A percentile compares a stretch with the other conserved stretches of the same genome.
These are phyloP conservation scores for Calycopis cecrops DNA, from an alignment of 1,140 invertebrate genomes.

Conservation along the genomic window DNA sequence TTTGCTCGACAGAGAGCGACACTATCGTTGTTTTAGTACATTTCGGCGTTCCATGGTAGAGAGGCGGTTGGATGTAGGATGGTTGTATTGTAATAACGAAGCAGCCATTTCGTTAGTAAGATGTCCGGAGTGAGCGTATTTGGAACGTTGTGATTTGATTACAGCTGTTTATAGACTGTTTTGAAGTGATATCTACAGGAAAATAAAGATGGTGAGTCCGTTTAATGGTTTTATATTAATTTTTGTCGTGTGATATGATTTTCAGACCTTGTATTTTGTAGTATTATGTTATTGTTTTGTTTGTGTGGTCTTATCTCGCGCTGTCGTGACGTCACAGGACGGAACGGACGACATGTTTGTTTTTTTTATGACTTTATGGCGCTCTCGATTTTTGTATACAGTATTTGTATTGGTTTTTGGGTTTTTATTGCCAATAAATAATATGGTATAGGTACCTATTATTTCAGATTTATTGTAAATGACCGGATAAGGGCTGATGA, in stretches of 20 bases:
- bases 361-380: not conserved
- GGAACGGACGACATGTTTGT: not conserved
- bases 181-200: constrained; percentile 32
- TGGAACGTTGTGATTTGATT: constrained; percentile 59
- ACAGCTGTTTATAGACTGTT: constrained; percentile 50
- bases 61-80: constrained; percentile 34
- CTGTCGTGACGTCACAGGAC: constrained; percentile 36
- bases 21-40: constrained; percentile 30
- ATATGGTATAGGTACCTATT: too few relatives aligned
- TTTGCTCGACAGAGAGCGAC: constrained; percentile 26
- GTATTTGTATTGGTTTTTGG: constrained; percentile 3
- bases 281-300: constrained; percentile 15
- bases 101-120: constrained; percentile 64
- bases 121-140: constrained; percentile 55
- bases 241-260: constrained; percentile 25
- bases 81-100: constrained; percentile 55
- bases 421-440: not conserved
- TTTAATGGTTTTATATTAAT: constrained; percentile 35
- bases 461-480: too few relatives aligned
- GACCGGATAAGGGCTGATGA: not conserved
- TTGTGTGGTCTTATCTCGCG: constrained; percentile 8
- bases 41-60: constrained; percentile 39
- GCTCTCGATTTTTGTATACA: not conserved
- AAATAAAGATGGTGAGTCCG: constrained; percentile 46
- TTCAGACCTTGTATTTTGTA: constrained; percentile 4